phyloP scores from a whole-genome alignment of 2,797 vertebrate genomes.

The Anas acuta region DNA sequence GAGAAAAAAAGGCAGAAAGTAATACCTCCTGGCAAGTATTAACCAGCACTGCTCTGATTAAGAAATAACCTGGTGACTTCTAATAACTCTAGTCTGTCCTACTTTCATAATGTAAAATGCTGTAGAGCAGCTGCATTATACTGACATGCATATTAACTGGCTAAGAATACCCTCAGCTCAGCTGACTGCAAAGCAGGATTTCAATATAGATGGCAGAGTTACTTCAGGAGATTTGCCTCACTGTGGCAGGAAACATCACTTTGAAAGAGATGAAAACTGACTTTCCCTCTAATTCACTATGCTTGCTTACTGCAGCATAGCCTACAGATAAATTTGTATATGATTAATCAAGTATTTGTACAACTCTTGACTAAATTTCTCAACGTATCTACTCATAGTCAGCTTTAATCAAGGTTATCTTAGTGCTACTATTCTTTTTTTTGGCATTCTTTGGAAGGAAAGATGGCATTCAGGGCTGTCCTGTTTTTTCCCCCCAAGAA shows the following conservation, averaged over 20 bases:
- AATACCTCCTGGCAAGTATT: not conserved
- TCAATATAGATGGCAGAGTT: conserved; percentile 26
- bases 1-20: not conserved
- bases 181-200: conserved; percentile 56
- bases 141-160: conserved; percentile 19
- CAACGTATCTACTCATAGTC: not conserved
- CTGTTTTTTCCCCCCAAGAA: conserved; percentile 60
- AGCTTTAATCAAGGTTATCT: conserved; percentile 33
- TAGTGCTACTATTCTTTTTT: not conserved
- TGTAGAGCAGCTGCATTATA: conserved; percentile 35
- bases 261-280: not conserved
- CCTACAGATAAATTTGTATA: conserved; percentile 8
- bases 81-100: not conserved
- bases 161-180: conserved; percentile 46
- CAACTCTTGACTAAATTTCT: conserved; percentile 34
- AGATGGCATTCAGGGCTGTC: conserved; percentile 80
- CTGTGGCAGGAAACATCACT: conserved; percentile 25
- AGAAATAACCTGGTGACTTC: conserved; percentile 19
- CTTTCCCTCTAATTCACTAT: conserved; percentile 24
- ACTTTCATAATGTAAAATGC: not conserved
- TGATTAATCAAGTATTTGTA: conserved; percentile 32
- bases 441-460: conserved; percentile 75
- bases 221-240: conserved; percentile 49
- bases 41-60: not conserved
- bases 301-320: conserved; percentile 2